phyloP scores from a whole-genome alignment of 2,888 invertebrate genomes.

The Sinotaia quadrata region DNA sequence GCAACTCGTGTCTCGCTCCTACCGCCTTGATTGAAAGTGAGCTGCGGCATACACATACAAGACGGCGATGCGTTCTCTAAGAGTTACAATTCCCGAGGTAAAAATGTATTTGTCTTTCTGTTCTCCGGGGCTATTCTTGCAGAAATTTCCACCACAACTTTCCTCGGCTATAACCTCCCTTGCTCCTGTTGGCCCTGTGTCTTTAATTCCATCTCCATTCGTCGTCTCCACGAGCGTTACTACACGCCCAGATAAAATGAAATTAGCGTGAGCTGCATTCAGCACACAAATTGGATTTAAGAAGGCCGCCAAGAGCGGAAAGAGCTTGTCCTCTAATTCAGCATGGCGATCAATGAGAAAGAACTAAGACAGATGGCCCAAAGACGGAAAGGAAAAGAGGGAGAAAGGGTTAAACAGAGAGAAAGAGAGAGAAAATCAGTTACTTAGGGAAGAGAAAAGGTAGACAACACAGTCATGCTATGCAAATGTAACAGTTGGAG shows the following conservation, averaged over 20 bases:
- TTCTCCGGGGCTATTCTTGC: neutral
- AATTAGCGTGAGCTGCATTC: conserved; percentile 20
- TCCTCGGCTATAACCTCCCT: neutral
- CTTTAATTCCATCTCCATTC: conserved; percentile 1
- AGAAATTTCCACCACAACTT: neutral
- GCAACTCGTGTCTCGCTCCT: neutral
- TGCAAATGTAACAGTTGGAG: neutral
- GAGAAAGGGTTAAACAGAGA: neutral
- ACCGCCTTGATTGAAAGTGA: neutral
- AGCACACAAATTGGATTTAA: conserved; percentile 13
- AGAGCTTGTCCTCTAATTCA: neutral
- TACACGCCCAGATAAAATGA: conserved; percentile 1
- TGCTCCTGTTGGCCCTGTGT: neutral
- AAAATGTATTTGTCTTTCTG: conserved; percentile 1
- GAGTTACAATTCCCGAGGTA: neutral
- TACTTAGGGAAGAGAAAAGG: neutral
- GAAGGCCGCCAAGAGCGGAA: neutral
- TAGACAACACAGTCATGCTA: conserved; percentile 3
- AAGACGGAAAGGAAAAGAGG: neutral
- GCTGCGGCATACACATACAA: neutral
- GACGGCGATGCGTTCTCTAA: neutral
- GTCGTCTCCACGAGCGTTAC: neutral
- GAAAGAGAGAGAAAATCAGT: neutral
- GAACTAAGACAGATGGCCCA: neutral
- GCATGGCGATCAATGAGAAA: neutral